A percentile compares a stretch with the other conserved stretches of the same genome.
These are phyloP conservation scores for Plemyria rubiginata DNA, from an alignment of 2,888 invertebrate species.

Conservation along the genomic window DNA sequence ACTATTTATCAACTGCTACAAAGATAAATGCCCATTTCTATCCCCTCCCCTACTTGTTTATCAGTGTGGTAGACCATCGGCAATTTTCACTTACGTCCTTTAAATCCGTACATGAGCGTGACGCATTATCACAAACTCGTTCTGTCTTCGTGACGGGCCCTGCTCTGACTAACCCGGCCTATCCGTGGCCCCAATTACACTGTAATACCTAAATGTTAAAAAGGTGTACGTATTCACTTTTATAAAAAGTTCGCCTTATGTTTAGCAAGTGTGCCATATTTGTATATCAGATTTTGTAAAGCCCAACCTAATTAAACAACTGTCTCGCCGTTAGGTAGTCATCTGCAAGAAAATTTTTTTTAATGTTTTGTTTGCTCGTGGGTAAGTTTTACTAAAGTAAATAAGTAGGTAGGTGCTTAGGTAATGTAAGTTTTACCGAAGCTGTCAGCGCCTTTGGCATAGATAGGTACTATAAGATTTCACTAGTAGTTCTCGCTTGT, in stretches of 20 bases:
- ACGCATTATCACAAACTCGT: conserved; percentile 62
- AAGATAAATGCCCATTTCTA: background rate
- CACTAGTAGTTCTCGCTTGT: background rate
- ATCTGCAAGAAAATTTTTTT: background rate
- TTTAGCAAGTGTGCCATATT: background rate
- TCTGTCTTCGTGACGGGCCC: conserved; percentile 52
- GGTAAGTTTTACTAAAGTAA: background rate
- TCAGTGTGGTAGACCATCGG: conserved; percentile 8
- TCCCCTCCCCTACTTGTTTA: conserved; percentile 12
- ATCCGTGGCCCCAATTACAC: conserved; percentile 55
- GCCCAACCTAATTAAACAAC: conserved; percentile 3
- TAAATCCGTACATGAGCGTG: conserved; percentile 46
- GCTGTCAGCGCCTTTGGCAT: background rate
- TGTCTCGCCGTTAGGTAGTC: background rate
- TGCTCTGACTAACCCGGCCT: conserved; percentile 54
- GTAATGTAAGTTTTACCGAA: background rate
- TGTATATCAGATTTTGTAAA: background rate
- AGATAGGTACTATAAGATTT: background rate
- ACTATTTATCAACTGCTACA: too few relatives aligned
- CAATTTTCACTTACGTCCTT: conserved; percentile 45
- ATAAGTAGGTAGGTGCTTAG: too few relatives aligned
- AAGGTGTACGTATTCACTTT: conserved; percentile 21
- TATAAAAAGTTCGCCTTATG: background rate
- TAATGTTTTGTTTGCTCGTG: background rate
- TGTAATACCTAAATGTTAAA: conserved; percentile 44